A percentile compares a stretch with the other conserved stretches of the same genome.
phyloP scores from a whole-genome alignment of 2,113 vertebrate species.

The Turnix velox region DNA sequence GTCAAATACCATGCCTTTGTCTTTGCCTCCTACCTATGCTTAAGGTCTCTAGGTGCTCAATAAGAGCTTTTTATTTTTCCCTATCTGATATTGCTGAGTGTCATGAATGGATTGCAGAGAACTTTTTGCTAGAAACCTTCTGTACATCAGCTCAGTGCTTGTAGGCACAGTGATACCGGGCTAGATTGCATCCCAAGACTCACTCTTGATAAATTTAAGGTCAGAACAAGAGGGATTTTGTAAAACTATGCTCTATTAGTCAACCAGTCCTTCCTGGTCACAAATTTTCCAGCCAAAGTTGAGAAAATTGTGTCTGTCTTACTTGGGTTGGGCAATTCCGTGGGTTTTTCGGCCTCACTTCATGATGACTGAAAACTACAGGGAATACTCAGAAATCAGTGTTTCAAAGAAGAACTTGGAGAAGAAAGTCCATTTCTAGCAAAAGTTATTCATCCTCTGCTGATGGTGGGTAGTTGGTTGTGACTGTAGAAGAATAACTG shows the following conservation, averaged over 20 bases:
- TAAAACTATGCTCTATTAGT: not conserved
- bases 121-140: constrained; percentile 35
- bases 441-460: not conserved
- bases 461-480: not conserved
- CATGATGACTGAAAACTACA: constrained; percentile 23
- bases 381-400: constrained; percentile 18
- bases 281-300: not conserved
- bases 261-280: not conserved
- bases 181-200: constrained; percentile 13
- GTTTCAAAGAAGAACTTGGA: constrained; percentile 25
- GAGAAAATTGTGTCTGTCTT: not conserved
- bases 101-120: constrained; percentile 55
- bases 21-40: constrained; percentile 24
- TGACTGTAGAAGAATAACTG: not conserved
- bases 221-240: constrained; percentile 13
- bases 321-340: constrained; percentile 19
- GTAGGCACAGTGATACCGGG: constrained; percentile 6
- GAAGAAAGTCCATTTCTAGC: not conserved
- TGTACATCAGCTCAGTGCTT: not conserved
- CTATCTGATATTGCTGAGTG: constrained; percentile 64
- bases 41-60: constrained; percentile 61
- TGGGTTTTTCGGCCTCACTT: constrained; percentile 26
- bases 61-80: constrained; percentile 67
- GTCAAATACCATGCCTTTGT: constrained; percentile 37
- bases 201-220: constrained; percentile 1